These are phyloP conservation scores for Bedellia somnulentella DNA, from an alignment of 2,888 invertebrate species.

Conservation along the genomic window DNA sequence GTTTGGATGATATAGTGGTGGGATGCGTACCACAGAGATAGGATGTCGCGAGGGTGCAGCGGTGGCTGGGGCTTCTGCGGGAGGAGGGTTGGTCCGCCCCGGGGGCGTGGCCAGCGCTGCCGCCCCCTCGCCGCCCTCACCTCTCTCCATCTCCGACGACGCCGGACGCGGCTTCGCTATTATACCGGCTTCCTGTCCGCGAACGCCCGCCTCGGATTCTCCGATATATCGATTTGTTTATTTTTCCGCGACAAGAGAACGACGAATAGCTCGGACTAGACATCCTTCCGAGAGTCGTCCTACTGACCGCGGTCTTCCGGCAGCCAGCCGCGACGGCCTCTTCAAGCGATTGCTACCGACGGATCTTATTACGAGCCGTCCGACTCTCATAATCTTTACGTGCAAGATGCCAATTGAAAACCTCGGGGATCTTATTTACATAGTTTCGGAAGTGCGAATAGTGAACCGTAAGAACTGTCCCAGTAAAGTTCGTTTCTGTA, in stretches of 20 bases:
- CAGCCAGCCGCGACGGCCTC: conserved; percentile 14
- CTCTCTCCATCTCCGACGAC: conserved; percentile 15
- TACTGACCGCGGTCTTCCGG: conserved; percentile 2
- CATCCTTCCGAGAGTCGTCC: conserved; percentile 3
- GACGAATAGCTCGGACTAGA: conserved; percentile 25
- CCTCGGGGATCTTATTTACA: too few species aligned
- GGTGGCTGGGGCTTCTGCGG: conserved; percentile 4
- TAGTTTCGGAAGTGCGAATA: too few species aligned
- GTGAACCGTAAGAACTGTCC: too few species aligned
- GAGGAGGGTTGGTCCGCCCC: conserved; percentile 20
- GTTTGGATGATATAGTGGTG: too few species aligned
- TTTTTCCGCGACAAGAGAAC: conserved; percentile 33
- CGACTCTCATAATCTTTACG: too few species aligned
- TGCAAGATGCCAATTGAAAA: too few species aligned
- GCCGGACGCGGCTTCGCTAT: conserved; percentile 40
- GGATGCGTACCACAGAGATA: too few species aligned
- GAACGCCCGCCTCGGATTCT: conserved; percentile 44
- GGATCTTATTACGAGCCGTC: too few species aligned
- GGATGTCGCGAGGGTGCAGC: background rate
- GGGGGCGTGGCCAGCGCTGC: conserved; percentile 18
- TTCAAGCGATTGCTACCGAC: conserved; percentile 9
- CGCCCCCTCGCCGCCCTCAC: conserved; percentile 14
- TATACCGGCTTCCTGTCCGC: conserved; percentile 57
- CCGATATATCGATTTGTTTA: conserved; percentile 55
- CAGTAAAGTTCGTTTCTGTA: too few species aligned